Evolutionary conservation across 2,888 invertebrate species (phyloP), one percentile per base, ranked within the genome.

Genomic region (Philereme transversata): DNA sequence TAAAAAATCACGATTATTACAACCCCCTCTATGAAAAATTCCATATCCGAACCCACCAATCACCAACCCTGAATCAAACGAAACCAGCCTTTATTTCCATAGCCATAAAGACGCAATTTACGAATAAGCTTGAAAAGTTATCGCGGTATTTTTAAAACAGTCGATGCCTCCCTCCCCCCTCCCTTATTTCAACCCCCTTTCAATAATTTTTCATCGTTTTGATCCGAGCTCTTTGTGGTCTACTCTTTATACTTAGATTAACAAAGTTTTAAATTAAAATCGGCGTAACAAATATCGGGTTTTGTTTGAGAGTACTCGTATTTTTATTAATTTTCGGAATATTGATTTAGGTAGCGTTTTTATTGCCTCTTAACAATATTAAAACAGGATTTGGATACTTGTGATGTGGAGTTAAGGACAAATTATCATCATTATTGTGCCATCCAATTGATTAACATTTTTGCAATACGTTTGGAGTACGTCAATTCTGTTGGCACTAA

Each of bases 1-100:
- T 93, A 93, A 93, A 92, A 93, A 93, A 92, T 92, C 93, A 92
- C 92, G 92, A 93, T 92, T 92, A 92, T 92, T 92, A 90, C 90
- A 82, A 76, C 86, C 85, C 89, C 88, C 84, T 75, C 83, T 76
- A 81, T 83, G 82, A 81, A 79, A 77, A 78, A 83, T 78, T 74
- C 71, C 68, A 71, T 68, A 79, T 68, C 70, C 71, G 62, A 64
- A 69, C 45, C 59, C 62, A 51, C 63, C 59, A 49, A 57, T 69
- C 35, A 52, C 49, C 56, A 72, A 65, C 38, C 5, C 22, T 3
- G 10, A 41, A 10, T 0, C 68, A 66, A 34, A 33, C 62, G 4
- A 82, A 47, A 66, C 10, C 68, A 7, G 52, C 59, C 76, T 64
- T 57, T 84, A 77, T 63, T 4, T 0, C 8, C 0, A 11, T 3